Conservation (phyloP, 2,888 invertebrate genomes). For the Spodoptera littoralis region DNA sequence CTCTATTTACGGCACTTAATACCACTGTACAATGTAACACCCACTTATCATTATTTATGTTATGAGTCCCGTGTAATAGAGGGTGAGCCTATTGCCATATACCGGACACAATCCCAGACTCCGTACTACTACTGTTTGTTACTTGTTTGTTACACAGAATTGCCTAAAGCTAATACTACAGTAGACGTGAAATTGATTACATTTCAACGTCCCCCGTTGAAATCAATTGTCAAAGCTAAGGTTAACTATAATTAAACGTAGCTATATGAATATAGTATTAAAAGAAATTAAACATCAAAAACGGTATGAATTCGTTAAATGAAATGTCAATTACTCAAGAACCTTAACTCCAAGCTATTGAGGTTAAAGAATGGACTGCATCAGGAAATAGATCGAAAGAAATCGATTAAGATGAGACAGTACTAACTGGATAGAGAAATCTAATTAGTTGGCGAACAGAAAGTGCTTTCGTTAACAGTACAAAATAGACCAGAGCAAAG, state of each 20-base stretch:
- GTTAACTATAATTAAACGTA: slow-evolving; percentile 38
- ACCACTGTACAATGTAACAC: no score
- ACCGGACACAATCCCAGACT: no score
- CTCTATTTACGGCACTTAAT: no score
- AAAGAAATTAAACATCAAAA: slow-evolving; percentile 48
- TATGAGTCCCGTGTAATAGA: no score
- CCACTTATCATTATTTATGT: no score
- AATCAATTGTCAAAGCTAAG: slow-evolving; percentile 2
- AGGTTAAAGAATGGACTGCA: slow-evolving; percentile 15
- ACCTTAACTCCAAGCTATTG: background rate
- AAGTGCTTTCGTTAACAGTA: slow-evolving; percentile 71
- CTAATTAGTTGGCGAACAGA: slow-evolving; percentile 71
- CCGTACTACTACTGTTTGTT: no score
- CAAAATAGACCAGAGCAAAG: slow-evolving; percentile 68
- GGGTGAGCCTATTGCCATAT: no score
- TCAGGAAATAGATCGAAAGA: slow-evolving; percentile 21
- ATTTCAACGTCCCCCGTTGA: no score
- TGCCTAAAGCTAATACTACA: no score
- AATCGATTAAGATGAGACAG: slow-evolving; percentile 38
- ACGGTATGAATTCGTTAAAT: slow-evolving; percentile 1
- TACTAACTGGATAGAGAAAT: slow-evolving; percentile 60
- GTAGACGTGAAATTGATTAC: slow-evolving; percentile 14
- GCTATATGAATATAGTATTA: slow-evolving; percentile 38
- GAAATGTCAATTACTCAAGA: slow-evolving; percentile 20
- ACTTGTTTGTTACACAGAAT: no score